A percentile compares a stretch with the other conserved stretches of the same genome.
phyloP scores from a whole-genome alignment of 2,797 vertebrate species.

The Natrix natrix region DNA sequence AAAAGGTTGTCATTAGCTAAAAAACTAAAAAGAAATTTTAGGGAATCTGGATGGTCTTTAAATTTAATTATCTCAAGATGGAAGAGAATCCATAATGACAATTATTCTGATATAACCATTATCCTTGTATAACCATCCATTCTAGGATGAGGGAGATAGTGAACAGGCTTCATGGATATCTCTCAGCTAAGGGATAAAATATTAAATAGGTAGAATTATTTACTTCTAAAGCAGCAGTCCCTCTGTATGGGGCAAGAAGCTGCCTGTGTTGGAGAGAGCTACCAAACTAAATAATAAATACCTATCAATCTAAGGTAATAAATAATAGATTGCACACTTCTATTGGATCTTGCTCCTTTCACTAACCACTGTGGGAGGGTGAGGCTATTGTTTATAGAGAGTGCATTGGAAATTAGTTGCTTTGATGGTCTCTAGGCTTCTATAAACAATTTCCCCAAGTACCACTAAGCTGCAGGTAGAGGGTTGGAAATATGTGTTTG shows the following conservation, averaged over 20 bases:
- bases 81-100: constrained; percentile 11
- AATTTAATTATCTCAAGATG: not conserved
- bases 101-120: constrained; percentile 38
- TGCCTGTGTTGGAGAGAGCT: constrained; percentile 43
- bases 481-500: not conserved
- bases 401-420: constrained; percentile 56
- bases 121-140: constrained; percentile 6
- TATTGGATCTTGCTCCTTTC: constrained; percentile 50
- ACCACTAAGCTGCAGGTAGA: constrained; percentile 50
- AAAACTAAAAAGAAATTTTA: not conserved
- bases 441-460: constrained; percentile 51
- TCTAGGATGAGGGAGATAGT: not conserved
- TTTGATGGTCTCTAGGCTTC: constrained; percentile 61
- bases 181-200: constrained; percentile 62
- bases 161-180: constrained; percentile 28
- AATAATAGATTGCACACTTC: constrained; percentile 62
- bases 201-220: constrained; percentile 60
- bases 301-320: constrained; percentile 66
- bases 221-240: constrained; percentile 61
- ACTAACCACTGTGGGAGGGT: constrained; percentile 42
- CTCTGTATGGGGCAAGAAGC: constrained; percentile 46
- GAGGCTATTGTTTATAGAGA: constrained; percentile 46
- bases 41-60: constrained; percentile 27
- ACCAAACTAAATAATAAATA: constrained; percentile 71
- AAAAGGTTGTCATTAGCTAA: not conserved